phyloP scores from a whole-genome alignment of 2,113 vertebrate species.

The Cephalopterus ornatus region DNA sequence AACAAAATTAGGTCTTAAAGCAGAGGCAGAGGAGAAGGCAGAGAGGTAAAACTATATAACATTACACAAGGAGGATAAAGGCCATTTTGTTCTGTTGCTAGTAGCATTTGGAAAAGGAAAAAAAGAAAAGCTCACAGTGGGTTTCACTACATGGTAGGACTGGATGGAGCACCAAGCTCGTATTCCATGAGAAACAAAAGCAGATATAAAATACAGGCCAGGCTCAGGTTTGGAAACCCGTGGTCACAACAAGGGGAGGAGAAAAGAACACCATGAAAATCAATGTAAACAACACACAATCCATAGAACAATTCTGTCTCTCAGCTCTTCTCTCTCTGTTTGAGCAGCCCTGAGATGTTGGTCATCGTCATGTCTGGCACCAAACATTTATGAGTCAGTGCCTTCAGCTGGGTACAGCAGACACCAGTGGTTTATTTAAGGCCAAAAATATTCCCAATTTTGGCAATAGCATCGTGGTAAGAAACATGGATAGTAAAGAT shows the following conservation, averaged over 20 bases:
- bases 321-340: neutral
- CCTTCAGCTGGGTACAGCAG: neutral
- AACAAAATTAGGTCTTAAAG: slow-evolving; percentile 8
- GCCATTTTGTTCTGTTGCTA: neutral
- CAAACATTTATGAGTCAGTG: neutral
- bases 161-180: neutral
- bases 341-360: neutral
- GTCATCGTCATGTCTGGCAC: neutral
- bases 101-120: neutral
- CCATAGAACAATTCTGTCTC: neutral
- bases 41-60: neutral
- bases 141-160: neutral
- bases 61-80: neutral
- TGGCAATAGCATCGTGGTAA: neutral
- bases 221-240: neutral
- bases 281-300: fast-evolving
- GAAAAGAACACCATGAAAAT: neutral
- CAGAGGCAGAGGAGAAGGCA: neutral
- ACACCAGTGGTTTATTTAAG: neutral
- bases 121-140: neutral
- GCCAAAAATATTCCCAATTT: neutral
- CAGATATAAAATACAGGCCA: neutral
- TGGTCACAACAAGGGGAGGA: neutral
- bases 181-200: neutral
- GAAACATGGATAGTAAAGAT: neutral